phyloP scores from a whole-genome alignment of 2,888 invertebrate genomes.

The Hoplodrina ambigua region DNA sequence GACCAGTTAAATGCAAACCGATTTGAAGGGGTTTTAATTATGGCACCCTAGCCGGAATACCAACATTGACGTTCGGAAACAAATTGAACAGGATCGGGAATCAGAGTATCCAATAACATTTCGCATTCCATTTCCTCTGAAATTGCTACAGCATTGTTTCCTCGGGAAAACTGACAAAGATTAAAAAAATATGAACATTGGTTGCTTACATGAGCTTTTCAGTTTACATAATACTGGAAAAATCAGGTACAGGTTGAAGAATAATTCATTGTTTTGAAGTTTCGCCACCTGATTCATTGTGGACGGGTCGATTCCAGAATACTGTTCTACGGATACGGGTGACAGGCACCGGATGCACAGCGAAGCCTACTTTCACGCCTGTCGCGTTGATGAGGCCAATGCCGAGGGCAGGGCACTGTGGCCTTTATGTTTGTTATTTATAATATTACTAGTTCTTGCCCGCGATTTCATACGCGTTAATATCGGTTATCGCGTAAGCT shows the following conservation, averaged over 20 bases:
- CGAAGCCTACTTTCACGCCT: conserved; percentile 81
- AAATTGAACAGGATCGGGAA: conserved; percentile 61
- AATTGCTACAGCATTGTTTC: conserved; percentile 70
- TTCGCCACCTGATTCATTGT: conserved; percentile 58
- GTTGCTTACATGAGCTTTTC: not conserved
- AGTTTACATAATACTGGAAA: not conserved
- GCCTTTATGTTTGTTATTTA: conserved; percentile 35
- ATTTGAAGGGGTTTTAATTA: conserved; percentile 55
- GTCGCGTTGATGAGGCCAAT: conserved; percentile 77
- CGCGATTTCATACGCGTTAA: too few species aligned
- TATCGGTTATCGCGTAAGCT: too few species aligned
- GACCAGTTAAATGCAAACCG: conserved; percentile 39
- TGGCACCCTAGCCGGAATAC: conserved; percentile 42
- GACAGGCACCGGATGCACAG: conserved; percentile 78
- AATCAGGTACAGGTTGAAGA: conserved; percentile 3
- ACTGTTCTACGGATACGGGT: conserved; percentile 76
- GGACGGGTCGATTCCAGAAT: conserved; percentile 69
- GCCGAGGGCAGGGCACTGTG: conserved; percentile 56
- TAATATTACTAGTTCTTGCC: conserved; percentile 6
- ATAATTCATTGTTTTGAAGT: conserved; percentile 46
- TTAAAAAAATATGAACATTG: conserved; percentile 15
- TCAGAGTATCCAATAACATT: conserved; percentile 74
- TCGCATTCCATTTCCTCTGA: conserved; percentile 73
- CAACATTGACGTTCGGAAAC: conserved; percentile 54
- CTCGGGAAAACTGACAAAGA: conserved; percentile 28